A percentile compares a stretch with the other conserved stretches of the same genome.
These are phyloP conservation scores for Blennius ocellaris DNA, from an alignment of 2,113 vertebrate species.

Conservation along the genomic window DNA sequence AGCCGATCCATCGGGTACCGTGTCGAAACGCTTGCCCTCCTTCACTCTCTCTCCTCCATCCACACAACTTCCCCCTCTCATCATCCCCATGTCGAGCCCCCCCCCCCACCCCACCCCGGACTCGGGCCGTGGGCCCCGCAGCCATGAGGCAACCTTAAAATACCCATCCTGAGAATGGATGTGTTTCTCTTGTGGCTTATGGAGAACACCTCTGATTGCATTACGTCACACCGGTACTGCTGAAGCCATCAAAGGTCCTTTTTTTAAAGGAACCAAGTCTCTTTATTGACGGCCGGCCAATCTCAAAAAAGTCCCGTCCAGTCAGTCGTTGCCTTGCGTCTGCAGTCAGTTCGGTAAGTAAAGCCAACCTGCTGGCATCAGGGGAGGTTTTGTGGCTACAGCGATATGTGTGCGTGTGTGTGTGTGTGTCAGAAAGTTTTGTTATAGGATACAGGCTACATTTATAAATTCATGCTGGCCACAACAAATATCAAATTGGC, in stretches of 20 bases:
- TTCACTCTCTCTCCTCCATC: slow-evolving; percentile 13
- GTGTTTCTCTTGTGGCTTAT: slow-evolving; percentile 44
- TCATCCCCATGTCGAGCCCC: slow-evolving; percentile 53
- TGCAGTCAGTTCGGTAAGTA: slow-evolving; percentile 31
- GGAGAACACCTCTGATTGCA: slow-evolving; percentile 59
- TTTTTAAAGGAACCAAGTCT: slow-evolving; percentile 14
- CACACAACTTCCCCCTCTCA: slow-evolving; percentile 16
- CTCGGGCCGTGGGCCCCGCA: slow-evolving; percentile 25
- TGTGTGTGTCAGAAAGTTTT: neutral
- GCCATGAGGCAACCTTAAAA: slow-evolving; percentile 70
- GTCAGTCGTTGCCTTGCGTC: slow-evolving; percentile 21
- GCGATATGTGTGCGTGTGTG: slow-evolving; percentile 7
- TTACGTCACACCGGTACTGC: slow-evolving; percentile 47
- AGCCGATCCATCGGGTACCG: too few species aligned
- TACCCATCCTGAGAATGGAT: slow-evolving; percentile 66
- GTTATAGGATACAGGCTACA: too few species aligned
- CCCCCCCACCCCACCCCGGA: slow-evolving; percentile 25
- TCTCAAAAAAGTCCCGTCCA: slow-evolving; percentile 12
- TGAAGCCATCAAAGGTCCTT: slow-evolving; percentile 46
- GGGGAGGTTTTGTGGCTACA: slow-evolving; percentile 29
- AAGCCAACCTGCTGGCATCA: slow-evolving; percentile 36
- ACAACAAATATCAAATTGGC: too few species aligned
- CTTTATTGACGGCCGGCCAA: slow-evolving; percentile 25
- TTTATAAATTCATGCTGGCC: too few species aligned
- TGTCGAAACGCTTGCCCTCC: neutral